Evolutionary conservation across 1,140 invertebrate genomes (phyloP).

Genomic region (Calycopis cecrops): DNA sequence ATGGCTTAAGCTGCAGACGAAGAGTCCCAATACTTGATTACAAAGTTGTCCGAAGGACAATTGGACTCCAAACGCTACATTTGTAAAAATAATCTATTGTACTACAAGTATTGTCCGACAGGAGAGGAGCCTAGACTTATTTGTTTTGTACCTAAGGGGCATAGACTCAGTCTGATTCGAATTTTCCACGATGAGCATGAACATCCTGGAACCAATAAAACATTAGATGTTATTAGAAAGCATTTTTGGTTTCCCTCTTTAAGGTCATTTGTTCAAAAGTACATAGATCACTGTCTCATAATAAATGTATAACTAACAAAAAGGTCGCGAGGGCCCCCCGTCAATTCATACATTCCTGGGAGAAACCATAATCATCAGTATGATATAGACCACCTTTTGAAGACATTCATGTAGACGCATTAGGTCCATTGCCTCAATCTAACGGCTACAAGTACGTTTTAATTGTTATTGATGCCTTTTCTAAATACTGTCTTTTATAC

Average conservation of each 20-base stretch:
- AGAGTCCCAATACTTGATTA: conserved; percentile 13
- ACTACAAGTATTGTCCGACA: neutral
- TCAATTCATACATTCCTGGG: too few relatives aligned
- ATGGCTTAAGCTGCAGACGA: conserved; percentile 17
- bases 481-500: too few relatives aligned
- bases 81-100: neutral
- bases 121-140: conserved; percentile 9
- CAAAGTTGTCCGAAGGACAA: conserved; percentile 6
- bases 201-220: too few relatives aligned
- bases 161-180: conserved; percentile 21
- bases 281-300: conserved; percentile 19
- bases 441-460: too few relatives aligned
- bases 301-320: conserved; percentile 20
- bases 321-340: too few relatives aligned
- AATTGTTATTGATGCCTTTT: too few relatives aligned
- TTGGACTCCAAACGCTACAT: conserved; percentile 13
- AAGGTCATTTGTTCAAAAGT: too few relatives aligned
- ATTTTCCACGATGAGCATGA: too few relatives aligned
- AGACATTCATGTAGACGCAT: conserved; percentile 14
- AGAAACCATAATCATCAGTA: conserved; percentile 14
- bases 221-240: too few relatives aligned
- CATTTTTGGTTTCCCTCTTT: too few relatives aligned
- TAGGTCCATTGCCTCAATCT: too few relatives aligned
- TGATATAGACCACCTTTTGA: conserved; percentile 23
- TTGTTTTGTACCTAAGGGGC: conserved; percentile 23